A percentile compares a stretch with the other conserved stretches of the same genome.
These are phyloP conservation scores for Zoanthus sansibaricus DNA, from an alignment of 92 coral and sea anemone species.

Conservation along the genomic window DNA sequence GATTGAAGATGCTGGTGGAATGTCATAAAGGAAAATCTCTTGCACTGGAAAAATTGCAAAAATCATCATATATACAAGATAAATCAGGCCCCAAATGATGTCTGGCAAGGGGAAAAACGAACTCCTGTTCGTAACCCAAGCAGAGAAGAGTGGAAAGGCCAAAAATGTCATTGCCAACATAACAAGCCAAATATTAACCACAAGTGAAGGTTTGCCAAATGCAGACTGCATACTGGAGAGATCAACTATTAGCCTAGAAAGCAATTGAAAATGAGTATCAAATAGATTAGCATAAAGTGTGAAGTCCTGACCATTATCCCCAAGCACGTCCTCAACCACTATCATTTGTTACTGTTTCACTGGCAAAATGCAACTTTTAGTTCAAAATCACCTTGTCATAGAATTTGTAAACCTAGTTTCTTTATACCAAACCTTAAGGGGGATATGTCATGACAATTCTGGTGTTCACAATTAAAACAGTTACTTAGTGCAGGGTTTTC, in stretches of 20 bases:
- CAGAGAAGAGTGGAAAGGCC: slow-evolving; percentile 85
- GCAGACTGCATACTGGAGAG: slow-evolving; percentile 84
- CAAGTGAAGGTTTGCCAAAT: slow-evolving; percentile 91
- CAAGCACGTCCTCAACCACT: too few species aligned
- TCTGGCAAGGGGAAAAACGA: slow-evolving; percentile 77
- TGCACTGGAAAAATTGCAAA: slow-evolving; percentile 86
- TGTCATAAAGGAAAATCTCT: slow-evolving; percentile 75
- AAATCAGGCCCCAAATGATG: slow-evolving; percentile 70
- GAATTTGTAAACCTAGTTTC: too few species aligned
- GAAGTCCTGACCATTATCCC: too few species aligned
- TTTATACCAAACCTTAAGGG: too few species aligned
- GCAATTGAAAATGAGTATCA: not conserved
- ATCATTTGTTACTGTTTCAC: too few species aligned
- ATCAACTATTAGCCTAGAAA: slow-evolving; percentile 78
- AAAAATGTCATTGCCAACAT: slow-evolving; percentile 82
- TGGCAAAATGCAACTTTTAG: too few species aligned
- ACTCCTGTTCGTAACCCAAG: slow-evolving; percentile 75
- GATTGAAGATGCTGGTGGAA: slow-evolving; percentile 95
- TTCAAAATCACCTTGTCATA: too few species aligned
- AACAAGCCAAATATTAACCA: slow-evolving; percentile 89
- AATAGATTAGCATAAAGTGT: too few species aligned
- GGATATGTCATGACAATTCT: too few species aligned
- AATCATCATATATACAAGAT: slow-evolving; percentile 63
- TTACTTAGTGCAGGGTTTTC: too few species aligned
- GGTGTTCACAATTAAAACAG: too few species aligned